Evolutionary conservation across 2,797 vertebrate species (phyloP).

Genomic region (Oreochromis mossambicus): DNA sequence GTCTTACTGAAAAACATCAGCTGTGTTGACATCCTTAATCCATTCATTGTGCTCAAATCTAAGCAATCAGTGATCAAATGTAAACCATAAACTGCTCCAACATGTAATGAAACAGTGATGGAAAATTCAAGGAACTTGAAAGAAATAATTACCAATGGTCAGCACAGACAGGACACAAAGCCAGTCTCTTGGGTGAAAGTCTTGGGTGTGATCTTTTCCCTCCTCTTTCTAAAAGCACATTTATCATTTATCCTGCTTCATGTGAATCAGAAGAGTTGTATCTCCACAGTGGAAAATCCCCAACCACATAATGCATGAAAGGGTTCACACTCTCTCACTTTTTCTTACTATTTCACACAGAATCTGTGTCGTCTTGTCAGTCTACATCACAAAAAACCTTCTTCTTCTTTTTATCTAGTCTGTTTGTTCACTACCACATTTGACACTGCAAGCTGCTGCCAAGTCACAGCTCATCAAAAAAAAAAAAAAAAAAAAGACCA

Average conservation of each 20-base stretch:
- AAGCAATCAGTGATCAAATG: not conserved
- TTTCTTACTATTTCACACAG: not conserved
- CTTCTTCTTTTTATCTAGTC: not conserved
- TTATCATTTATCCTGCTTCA: not conserved
- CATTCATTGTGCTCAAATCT: not conserved
- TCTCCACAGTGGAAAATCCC: not conserved
- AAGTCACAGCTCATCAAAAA: slow-evolving; percentile 40
- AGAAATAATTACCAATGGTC: not conserved
- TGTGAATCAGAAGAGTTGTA: not conserved
- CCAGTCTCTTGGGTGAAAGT: not conserved
- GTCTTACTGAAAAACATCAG: not conserved
- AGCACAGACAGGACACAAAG: not conserved
- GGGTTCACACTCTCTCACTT: not conserved
- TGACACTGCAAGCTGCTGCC: slow-evolving; percentile 2
- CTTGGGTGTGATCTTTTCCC: not conserved
- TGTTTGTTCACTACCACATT: not conserved
- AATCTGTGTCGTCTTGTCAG: not conserved
- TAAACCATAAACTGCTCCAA: not conserved
- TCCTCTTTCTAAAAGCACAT: not conserved
- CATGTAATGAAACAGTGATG: not conserved
- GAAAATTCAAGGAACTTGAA: not conserved
- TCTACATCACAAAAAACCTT: not conserved
- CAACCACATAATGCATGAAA: not conserved
- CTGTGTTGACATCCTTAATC: not conserved
- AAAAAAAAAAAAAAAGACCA: slow-evolving; percentile 24